Evolutionary conservation across 2,797 vertebrate genomes (phyloP).

Genomic region (Centropyge bicolor): DNA sequence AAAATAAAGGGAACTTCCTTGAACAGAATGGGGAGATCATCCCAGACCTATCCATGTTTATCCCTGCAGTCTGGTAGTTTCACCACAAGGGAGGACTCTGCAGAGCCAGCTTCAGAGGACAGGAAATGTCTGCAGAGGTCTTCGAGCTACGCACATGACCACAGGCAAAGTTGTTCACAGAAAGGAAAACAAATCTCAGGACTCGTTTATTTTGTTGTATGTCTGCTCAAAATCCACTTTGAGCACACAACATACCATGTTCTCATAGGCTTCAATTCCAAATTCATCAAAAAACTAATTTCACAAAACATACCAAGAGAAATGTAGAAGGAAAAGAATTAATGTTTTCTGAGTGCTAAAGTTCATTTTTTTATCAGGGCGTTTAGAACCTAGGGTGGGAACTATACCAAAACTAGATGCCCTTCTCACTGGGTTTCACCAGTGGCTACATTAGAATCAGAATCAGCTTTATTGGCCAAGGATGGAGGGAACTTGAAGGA

Average conservation of each 20-base stretch:
- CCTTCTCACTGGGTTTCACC: no score
- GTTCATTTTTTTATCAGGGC: no score
- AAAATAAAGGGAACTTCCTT: slow-evolving; percentile 24
- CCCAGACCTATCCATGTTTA: slow-evolving; percentile 17
- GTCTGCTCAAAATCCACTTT: background rate
- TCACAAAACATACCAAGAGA: no score
- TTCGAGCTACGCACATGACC: slow-evolving; percentile 14
- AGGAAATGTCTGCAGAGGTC: slow-evolving; percentile 42
- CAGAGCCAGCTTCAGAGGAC: slow-evolving; percentile 20
- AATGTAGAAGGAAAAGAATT: no score
- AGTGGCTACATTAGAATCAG: no score
- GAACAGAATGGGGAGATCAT: slow-evolving; percentile 37
- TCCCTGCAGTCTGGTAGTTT: slow-evolving; percentile 40
- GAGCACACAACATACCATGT: no score
- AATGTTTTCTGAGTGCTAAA: no score
- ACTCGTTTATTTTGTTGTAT: background rate
- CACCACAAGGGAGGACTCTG: slow-evolving; percentile 25
- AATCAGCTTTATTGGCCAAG: no score
- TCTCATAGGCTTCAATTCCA: background rate
- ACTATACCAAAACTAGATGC: no score
- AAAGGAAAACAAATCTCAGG: slow-evolving; percentile 5
- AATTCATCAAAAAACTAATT: no score
- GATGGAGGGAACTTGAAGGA: no score
- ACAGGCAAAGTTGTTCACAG: slow-evolving; percentile 1
- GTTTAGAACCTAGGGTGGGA: no score